Conservation (phyloP, 1,140 invertebrate species). For the Sycophila sp. region DNA sequence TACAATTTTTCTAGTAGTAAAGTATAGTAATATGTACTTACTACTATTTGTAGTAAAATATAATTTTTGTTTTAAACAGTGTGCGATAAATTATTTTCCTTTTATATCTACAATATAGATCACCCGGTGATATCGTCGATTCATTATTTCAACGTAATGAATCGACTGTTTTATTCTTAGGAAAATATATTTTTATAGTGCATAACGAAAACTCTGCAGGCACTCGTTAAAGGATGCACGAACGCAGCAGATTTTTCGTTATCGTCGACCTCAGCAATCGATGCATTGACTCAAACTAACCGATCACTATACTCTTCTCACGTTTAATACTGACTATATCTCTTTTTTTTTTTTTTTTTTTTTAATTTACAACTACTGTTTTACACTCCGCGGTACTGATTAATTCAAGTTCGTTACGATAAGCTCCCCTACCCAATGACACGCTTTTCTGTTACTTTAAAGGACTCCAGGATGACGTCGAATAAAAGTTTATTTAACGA, state of each 20-base stretch:
- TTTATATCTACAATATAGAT: neutral
- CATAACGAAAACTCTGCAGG: slow-evolving; percentile 2
- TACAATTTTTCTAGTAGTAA: neutral
- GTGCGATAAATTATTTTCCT: slow-evolving; percentile 9
- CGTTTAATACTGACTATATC: too few species aligned
- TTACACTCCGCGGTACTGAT: neutral
- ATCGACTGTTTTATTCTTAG: slow-evolving; percentile 15
- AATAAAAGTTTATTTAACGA: neutral
- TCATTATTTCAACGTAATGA: neutral
- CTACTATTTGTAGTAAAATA: neutral
- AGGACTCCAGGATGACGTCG: neutral
- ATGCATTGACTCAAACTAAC: neutral
- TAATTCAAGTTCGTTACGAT: neutral
- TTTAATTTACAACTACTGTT: neutral
- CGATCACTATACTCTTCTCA: neutral
- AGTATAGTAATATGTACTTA: neutral
- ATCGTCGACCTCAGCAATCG: neutral
- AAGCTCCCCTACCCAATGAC: neutral
- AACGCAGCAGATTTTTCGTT: slow-evolving; percentile 9
- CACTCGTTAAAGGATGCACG: too few species aligned
- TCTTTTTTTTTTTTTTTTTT: too few species aligned
- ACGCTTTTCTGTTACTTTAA: neutral
- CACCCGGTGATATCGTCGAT: neutral
- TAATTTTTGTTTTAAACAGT: too few species aligned
- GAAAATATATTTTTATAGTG: neutral